These are phyloP conservation scores for Poecilia latipinna DNA, from an alignment of 2,113 vertebrate genomes.

Conservation along the genomic window DNA sequence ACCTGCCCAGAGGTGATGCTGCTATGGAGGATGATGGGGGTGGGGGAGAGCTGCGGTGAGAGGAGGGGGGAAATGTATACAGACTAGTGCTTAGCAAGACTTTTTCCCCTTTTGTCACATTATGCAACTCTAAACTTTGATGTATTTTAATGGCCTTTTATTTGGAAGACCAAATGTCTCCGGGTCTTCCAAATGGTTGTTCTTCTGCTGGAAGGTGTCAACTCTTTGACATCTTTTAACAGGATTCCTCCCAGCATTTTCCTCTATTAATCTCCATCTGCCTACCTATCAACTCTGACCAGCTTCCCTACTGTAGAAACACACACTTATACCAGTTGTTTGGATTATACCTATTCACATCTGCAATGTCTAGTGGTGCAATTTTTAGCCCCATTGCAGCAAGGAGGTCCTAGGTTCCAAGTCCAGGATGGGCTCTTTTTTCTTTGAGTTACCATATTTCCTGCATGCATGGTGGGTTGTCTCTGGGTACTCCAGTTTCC, in stretches of 20 bases:
- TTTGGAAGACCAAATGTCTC: not conserved
- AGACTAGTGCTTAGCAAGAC: not conserved
- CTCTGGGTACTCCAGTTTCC: not conserved
- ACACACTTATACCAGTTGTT: no score
- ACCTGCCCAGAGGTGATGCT: conserved; percentile 70
- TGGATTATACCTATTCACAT: no score
- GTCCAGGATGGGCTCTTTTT: not conserved
- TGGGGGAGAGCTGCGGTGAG: conserved; percentile 38
- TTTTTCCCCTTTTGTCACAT: not conserved
- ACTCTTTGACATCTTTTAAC: not conserved
- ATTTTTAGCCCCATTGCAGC: no score
- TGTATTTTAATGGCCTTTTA: not conserved
- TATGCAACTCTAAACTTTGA: not conserved
- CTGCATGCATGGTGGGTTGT: not conserved
- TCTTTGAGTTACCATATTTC: not conserved
- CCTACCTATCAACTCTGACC: not conserved
- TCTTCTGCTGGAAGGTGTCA: not conserved
- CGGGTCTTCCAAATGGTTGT: not conserved
- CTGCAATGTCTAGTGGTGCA: no score
- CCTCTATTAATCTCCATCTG: not conserved
- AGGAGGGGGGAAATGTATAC: not conserved
- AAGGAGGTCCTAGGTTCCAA: not conserved
- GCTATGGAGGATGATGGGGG: conserved; percentile 44
- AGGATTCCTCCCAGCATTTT: not conserved
- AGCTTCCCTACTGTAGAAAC: no score